Evolutionary conservation across 2,113 vertebrate genomes (phyloP).

Genomic region (Cnemophilus loriae): DNA sequence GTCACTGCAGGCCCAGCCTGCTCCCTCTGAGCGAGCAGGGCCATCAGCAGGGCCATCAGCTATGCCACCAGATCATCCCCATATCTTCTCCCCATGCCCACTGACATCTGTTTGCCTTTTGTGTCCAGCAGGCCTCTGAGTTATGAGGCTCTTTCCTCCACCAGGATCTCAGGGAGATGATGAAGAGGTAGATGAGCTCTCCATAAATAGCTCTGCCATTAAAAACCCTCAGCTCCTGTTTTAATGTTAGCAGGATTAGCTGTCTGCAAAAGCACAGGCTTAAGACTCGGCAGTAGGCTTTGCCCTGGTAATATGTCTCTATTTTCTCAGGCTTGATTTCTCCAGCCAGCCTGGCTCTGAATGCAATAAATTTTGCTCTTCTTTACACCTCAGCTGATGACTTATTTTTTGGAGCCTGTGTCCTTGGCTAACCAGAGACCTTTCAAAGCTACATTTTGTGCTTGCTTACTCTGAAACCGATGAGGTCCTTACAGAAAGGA

Average conservation of each 20-base stretch:
- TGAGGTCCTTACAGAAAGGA: background rate
- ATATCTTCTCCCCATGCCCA: background rate
- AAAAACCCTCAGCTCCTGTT: background rate
- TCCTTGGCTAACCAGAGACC: constrained; percentile 45
- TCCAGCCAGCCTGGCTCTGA: constrained; percentile 16
- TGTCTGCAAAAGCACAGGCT: background rate
- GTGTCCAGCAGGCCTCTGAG: background rate
- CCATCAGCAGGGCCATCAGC: background rate
- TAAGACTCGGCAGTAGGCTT: background rate
- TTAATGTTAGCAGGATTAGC: constrained; percentile 40
- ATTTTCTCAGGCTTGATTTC: constrained; percentile 54
- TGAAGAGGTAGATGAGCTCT: constrained; percentile 24
- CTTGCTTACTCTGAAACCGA: background rate
- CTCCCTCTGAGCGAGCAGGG: accelerated
- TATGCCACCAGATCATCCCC: background rate
- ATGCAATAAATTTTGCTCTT: constrained; percentile 37
- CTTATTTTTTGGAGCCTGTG: constrained; percentile 19
- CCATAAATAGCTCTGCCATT: constrained; percentile 49
- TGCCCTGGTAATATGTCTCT: constrained; percentile 54
- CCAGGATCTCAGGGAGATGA: background rate
- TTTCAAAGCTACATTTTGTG: constrained; percentile 24
- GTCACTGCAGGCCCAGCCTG: background rate
- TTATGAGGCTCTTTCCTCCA: background rate
- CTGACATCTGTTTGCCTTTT: constrained; percentile 38
- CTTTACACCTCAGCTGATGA: constrained; percentile 49